Evolutionary conservation across 2,888 invertebrate genomes (phyloP), one percentile per base, ranked within the genome.

Genomic region (Torymus auratus): DNA sequence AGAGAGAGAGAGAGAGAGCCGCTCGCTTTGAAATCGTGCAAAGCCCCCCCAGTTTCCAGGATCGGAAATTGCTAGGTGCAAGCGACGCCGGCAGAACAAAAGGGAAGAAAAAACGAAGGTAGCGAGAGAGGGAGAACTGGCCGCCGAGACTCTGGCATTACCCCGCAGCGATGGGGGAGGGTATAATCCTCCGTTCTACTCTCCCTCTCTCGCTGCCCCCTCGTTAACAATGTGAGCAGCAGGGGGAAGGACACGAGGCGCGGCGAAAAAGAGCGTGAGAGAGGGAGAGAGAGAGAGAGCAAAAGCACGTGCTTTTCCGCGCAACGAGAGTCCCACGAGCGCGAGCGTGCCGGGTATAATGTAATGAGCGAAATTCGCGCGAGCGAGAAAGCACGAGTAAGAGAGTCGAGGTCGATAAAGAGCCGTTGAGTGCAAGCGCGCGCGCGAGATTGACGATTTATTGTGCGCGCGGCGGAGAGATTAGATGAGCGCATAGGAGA

Each of bases 11-110:
- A 61, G 62, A 62, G 52, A 14, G 53, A 15, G 41, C 15, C 41
- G 5, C 41, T 41, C 41, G 41, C 41, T 41, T n/a, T 56, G n/a
- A 56, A 56, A 56, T 56, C 56, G 62, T 41, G 41, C 41, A 41
- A 41, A 41, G 41, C 75, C 68, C 61, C 62, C 65, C 61, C 17
- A 65, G 78, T 73, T 81, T 81, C 70, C 78, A 61, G 67, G 76
- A 82, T 76, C 82, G 79, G 60, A 82, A 82, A 82, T 82, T 82
- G 65, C 82, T 79, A 76, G 82, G 71, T 82, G 76, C 74, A 50
- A 74, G 70, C 69, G 60, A 23, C 68, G 73, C 17, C 55, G 73
- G 62, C 73, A 68, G 20, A 3, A 23, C 68, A 68, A 15, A 56
- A 74, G 41, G 41, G 41, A 41, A 41, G 41, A 41, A 41, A 41